Base-by-base conservation (phyloP, 2,888 invertebrate species). In the Diarsia dahlii region DNA sequence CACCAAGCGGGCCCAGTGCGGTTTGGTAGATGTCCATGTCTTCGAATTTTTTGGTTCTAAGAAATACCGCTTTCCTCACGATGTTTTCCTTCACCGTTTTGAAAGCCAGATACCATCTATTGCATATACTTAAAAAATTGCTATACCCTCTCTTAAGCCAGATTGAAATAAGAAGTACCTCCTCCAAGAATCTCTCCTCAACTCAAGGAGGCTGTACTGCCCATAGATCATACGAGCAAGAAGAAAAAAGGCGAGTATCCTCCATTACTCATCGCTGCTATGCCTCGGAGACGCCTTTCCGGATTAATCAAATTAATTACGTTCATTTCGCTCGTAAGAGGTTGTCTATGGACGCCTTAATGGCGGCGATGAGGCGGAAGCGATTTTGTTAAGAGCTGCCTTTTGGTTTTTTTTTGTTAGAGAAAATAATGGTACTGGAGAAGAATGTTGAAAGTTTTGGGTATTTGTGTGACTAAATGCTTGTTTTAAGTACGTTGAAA, bases 251-350 rank as follows among this genome's bases (percentile, higher is more conserved):
- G 68, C 52, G 84, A 91, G 88, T 88, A 87, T 88, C 87, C 84
- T 81, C 89, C 90, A 94, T 95, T 92, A 92, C 91, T 95, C 95
- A 95, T 94, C 92, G 85, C 81, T 67, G 89, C 89, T 90, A 90
- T 91, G 91, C 91, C 89, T 89, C 90, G 88, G 89, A 91, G 93
- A 92, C 92, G 85, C 78, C 85, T 90, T 93, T 92, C 88, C 89
- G 91, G 91, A 94, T 95, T 94, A 94, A 95, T 95, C 93, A 93
- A 93, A 94, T 95, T 95, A 95, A 95, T 95, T 94, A 94, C 93
- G 91, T 93, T 92, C 85, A 87, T 87, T 94, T 92, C 91, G 89
- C 88, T 88, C 89, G 91, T 89, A 88, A 92, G 92, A 90, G 91
- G 84, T 87, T 83, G 76, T 84, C 87, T 84, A 87, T 83, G 75